A percentile compares a stretch with the other conserved stretches of the same genome.
Conservation (phyloP, 2,797 vertebrate genomes). For the Anguilla marmorata region DNA sequence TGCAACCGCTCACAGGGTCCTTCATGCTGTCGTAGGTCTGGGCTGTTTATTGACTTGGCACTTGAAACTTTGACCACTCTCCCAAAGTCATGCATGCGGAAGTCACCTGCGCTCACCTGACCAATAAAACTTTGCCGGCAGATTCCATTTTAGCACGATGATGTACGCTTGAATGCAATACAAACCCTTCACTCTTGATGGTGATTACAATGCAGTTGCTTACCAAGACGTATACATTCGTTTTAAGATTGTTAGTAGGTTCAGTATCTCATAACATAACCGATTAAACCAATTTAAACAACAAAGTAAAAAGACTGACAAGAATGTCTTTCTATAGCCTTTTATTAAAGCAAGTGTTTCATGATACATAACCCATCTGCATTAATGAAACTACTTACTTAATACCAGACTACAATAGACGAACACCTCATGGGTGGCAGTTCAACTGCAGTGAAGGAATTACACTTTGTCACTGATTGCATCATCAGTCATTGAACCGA, state of each 20-base stretch:
- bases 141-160: neutral
- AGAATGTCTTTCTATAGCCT: neutral
- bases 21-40: conserved; percentile 75
- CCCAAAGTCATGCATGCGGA: conserved; percentile 66
- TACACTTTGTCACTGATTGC: neutral
- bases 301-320: neutral
- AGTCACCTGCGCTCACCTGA: conserved; percentile 60
- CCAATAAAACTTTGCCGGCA: neutral
- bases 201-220: neutral
- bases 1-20: conserved; percentile 77
- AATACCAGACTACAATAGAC: conserved; percentile 8
- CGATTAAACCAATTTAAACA: neutral
- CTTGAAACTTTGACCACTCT: conserved; percentile 66
- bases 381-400: neutral
- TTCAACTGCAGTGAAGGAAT: neutral
- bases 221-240: neutral
- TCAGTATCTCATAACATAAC: neutral
- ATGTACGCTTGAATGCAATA: neutral
- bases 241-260: neutral
- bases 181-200: neutral
- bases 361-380: neutral
- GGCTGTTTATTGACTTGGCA: conserved; percentile 69
- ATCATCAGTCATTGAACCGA: neutral
- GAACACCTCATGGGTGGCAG: neutral
- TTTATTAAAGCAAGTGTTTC: conserved; percentile 20